Conservation (phyloP, 2,888 invertebrate genomes). For the Drosophila limbata region DNA sequence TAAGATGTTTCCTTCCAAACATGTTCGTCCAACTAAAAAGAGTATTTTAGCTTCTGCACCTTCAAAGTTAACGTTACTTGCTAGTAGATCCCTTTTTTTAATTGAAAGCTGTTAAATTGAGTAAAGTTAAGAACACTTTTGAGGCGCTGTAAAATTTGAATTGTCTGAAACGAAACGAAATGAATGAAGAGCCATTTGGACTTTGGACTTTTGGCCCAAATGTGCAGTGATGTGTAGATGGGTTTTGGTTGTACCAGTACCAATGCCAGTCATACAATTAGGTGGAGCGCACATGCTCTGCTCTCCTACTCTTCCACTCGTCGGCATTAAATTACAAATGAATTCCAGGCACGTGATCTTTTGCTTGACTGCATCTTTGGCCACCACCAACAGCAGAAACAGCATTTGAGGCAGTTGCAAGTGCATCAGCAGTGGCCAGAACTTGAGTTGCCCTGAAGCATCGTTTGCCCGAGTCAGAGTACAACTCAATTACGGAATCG, state of each 20-base stretch:
- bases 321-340: conserved; percentile 71
- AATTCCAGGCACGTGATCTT: conserved; percentile 68
- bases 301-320: not conserved
- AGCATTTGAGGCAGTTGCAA: conserved; percentile 1
- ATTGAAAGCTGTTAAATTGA: conserved; percentile 38
- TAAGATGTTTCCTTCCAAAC: not conserved
- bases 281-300: conserved; percentile 39
- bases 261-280: conserved; percentile 51
- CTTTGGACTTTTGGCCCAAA: conserved; percentile 53
- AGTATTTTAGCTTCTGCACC: conserved; percentile 6
- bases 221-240: conserved; percentile 50
- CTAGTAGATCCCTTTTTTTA: not conserved
- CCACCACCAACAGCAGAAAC: conserved; percentile 2
- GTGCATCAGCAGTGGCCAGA: conserved; percentile 14
- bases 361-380: conserved; percentile 61
- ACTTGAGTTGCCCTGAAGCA: conserved; percentile 6
- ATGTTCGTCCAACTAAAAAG: not conserved
- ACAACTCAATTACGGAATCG: conserved; percentile 40
- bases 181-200: conserved; percentile 41
- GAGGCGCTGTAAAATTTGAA: conserved; percentile 37
- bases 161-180: conserved; percentile 26
- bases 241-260: conserved; percentile 23
- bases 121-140: conserved; percentile 35
- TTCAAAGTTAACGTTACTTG: not conserved
- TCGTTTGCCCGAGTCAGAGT: conserved; percentile 10